Conservation (phyloP, 2,113 vertebrate species). For the Plecotus auritus region DNA sequence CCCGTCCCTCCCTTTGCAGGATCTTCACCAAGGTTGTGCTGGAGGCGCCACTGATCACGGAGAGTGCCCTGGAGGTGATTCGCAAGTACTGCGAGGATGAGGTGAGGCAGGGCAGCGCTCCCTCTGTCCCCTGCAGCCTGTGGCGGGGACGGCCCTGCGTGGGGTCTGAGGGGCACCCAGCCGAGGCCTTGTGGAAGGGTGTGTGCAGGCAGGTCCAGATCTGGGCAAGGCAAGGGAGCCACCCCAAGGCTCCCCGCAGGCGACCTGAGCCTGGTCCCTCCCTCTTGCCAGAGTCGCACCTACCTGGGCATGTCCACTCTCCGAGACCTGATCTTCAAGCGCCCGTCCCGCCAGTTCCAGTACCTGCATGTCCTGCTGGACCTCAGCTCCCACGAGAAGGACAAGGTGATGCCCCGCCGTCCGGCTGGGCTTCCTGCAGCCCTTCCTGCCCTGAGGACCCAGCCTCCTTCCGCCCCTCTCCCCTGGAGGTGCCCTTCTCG, state of each 20-base stretch:
- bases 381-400: slow-evolving; percentile 95
- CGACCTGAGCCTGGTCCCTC: background rate
- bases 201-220: background rate
- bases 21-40: slow-evolving; percentile 95
- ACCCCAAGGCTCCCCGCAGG: background rate
- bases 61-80: slow-evolving; percentile 93
- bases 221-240: background rate
- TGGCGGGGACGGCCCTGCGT: background rate
- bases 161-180: background rate
- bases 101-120: slow-evolving; percentile 70
- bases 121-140: background rate
- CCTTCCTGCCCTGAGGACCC: background rate
- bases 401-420: slow-evolving; percentile 83
- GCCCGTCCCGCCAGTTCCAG: slow-evolving; percentile 93
- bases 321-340: slow-evolving; percentile 93
- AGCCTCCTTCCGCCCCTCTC: background rate
- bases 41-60: slow-evolving; percentile 92
- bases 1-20: slow-evolving; percentile 65
- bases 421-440: slow-evolving; percentile 56
- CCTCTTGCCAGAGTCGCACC: slow-evolving; percentile 86
- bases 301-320: slow-evolving; percentile 95
- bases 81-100: slow-evolving; percentile 95
- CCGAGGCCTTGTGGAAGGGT: background rate
- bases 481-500: background rate
- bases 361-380: slow-evolving; percentile 94